Percentiles rank a stretch among this genome's conserved stretches.
phyloP scores from a whole-genome alignment of 2,888 invertebrate species.

The Polydrusus cervinus region DNA sequence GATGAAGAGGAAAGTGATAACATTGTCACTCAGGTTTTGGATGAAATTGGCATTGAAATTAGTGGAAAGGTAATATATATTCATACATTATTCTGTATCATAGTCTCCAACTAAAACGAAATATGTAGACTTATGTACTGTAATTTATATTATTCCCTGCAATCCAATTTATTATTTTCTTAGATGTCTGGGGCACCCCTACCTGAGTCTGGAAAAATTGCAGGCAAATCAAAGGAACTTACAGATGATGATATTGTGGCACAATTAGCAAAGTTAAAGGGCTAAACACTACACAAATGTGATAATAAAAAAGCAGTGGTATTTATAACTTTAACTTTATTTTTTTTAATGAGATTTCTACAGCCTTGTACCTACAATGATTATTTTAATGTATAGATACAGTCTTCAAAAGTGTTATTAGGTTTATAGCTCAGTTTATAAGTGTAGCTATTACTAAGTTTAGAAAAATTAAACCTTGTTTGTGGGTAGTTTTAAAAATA shows the following conservation, averaged over 20 bases:
- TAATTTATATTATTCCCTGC: too few species aligned
- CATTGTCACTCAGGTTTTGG: slow-evolving; percentile 92
- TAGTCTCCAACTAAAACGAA: too few species aligned
- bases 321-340: slow-evolving; percentile 12
- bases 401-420: slow-evolving; percentile 9
- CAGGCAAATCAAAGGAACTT: slow-evolving; percentile 71
- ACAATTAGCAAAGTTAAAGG: slow-evolving; percentile 76
- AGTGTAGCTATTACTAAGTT: too few species aligned
- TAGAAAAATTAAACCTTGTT: too few species aligned
- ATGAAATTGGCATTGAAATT: slow-evolving; percentile 97
- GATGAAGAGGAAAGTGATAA: slow-evolving; percentile 93
- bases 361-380: background rate
- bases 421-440: too few species aligned
- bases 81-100: too few species aligned
- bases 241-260: slow-evolving; percentile 83
- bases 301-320: slow-evolving; percentile 26
- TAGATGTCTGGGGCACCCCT: slow-evolving; percentile 80
- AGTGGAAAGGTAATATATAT: slow-evolving; percentile 82
- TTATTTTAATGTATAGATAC: background rate
- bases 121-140: too few species aligned
- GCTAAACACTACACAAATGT: slow-evolving; percentile 46
- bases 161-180: slow-evolving; percentile 34
- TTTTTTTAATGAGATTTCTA: slow-evolving; percentile 8
- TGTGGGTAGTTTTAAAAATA: too few species aligned
- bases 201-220: slow-evolving; percentile 77